Evolutionary conservation across 1,140 invertebrate genomes (phyloP).

Genomic region (Sarcophaga bullata): DNA sequence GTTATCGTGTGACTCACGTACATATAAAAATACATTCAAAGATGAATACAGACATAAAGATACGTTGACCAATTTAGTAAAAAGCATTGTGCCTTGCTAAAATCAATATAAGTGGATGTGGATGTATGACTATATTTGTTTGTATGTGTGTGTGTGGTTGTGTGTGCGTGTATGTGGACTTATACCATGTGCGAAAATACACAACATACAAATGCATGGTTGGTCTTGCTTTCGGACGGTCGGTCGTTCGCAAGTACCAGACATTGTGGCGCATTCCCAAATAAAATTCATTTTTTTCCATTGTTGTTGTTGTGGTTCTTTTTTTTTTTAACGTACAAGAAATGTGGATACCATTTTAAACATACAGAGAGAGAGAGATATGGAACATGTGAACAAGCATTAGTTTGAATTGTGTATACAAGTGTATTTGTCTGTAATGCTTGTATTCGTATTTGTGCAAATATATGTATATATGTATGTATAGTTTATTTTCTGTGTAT

Average conservation of each 20-base stretch:
- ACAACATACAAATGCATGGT: too few species aligned
- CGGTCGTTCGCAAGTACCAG: not conserved
- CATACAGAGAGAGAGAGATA: not conserved
- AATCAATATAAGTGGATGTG: constrained; percentile 24
- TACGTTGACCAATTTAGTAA: constrained; percentile 39
- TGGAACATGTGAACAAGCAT: constrained; percentile 32
- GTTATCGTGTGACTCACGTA: not conserved
- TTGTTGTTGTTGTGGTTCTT: not conserved
- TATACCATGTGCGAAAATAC: constrained; percentile 7
- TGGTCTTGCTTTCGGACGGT: not conserved
- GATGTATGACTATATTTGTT: not conserved
- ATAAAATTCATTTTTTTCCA: constrained; percentile 28
- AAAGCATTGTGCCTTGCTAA: constrained; percentile 36
- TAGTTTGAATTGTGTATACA: not conserved
- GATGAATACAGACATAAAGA: constrained; percentile 32
- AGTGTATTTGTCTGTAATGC: not conserved
- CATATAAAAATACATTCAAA: not conserved
- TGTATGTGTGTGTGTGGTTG: not conserved
- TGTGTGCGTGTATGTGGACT: not conserved
- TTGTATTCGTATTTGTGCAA: not conserved
- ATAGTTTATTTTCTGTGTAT: not conserved
- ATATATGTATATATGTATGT: not conserved
- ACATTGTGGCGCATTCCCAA: constrained; percentile 34
- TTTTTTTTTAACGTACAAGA: constrained; percentile 6
- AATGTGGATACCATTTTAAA: constrained; percentile 38